Evolutionary conservation across 1,140 invertebrate species (phyloP).

Genomic region (Drosophila micromelanica): DNA sequence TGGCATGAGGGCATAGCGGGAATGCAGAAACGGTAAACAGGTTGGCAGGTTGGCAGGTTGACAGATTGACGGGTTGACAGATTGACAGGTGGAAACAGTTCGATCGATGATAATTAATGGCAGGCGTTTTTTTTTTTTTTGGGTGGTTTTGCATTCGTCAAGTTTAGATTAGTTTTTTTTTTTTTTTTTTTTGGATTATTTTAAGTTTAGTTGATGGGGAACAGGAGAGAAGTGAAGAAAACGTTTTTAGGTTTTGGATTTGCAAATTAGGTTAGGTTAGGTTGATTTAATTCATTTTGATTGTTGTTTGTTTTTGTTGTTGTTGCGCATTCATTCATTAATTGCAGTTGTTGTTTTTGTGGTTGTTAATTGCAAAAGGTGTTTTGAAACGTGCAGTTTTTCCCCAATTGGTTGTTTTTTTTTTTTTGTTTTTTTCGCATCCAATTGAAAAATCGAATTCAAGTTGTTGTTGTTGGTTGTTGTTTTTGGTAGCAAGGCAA

Average conservation of each 20-base stretch:
- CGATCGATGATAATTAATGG: constrained; percentile 33
- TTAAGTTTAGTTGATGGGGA: constrained; percentile 12
- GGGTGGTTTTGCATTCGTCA: constrained; percentile 16
- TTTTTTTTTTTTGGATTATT: too few species aligned
- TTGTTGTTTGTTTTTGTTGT: constrained; percentile 29
- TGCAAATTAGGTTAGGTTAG: constrained; percentile 16
- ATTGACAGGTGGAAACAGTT: constrained; percentile 35
- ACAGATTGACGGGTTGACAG: constrained; percentile 40
- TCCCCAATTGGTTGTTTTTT: constrained; percentile 40
- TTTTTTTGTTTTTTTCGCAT: constrained; percentile 12
- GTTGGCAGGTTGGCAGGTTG: constrained; percentile 27
- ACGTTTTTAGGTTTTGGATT: constrained; percentile 29
- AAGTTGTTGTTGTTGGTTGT: constrained; percentile 33
- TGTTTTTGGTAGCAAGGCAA: constrained; percentile 65
- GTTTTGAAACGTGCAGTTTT: constrained; percentile 42
- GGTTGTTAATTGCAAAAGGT: constrained; percentile 33
- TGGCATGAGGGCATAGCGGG: constrained; percentile 66
- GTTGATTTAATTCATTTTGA: constrained; percentile 5
- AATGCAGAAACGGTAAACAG: constrained; percentile 34
- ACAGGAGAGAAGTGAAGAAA: constrained; percentile 67
- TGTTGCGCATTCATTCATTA: constrained; percentile 53
- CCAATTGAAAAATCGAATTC: constrained; percentile 34
- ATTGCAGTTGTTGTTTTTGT: constrained; percentile 19
- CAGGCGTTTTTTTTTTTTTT: constrained; percentile 18
- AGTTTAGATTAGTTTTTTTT: neutral